phyloP scores from a whole-genome alignment of 1,140 invertebrate genomes.

The Bemisia tabaci region DNA sequence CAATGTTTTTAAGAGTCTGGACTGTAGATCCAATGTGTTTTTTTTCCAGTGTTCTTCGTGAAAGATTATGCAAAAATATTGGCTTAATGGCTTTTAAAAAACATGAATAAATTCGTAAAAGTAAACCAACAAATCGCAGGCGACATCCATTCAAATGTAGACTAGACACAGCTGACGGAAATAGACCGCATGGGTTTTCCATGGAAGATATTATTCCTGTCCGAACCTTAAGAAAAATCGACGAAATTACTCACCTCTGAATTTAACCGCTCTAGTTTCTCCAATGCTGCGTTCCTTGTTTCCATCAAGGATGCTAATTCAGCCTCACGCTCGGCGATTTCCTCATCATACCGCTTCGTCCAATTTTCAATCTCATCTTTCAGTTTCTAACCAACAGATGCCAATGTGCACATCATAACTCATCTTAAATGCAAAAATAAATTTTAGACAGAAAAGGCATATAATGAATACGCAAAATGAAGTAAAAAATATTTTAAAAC shows the following conservation, averaged over 20 bases:
- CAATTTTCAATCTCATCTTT: constrained; percentile 15
- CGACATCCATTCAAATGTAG: too few species aligned
- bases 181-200: too few species aligned
- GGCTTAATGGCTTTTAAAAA: not conserved
- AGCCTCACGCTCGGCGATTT: constrained; percentile 4
- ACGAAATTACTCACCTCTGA: constrained; percentile 7
- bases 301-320: constrained; percentile 2
- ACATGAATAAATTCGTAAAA: not conserved
- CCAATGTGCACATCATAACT: too few species aligned
- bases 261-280: constrained; percentile 8
- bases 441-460: not conserved
- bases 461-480: not conserved
- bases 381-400: constrained; percentile 31
- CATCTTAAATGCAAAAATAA: not conserved
- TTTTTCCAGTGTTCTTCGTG: too few species aligned
- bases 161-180: too few species aligned
- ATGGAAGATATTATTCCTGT: not conserved
- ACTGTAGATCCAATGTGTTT: too few species aligned
- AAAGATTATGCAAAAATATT: too few species aligned
- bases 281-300: constrained; percentile 1
- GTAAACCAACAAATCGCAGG: not conserved
- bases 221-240: not conserved
- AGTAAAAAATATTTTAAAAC: not conserved
- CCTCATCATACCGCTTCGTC: constrained; percentile 9
- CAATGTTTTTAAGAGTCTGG: too few species aligned